Percentiles rank a stretch among this genome's conserved stretches.
Conservation (phyloP, 2,113 vertebrate genomes). For the Regulus satrapa region DNA sequence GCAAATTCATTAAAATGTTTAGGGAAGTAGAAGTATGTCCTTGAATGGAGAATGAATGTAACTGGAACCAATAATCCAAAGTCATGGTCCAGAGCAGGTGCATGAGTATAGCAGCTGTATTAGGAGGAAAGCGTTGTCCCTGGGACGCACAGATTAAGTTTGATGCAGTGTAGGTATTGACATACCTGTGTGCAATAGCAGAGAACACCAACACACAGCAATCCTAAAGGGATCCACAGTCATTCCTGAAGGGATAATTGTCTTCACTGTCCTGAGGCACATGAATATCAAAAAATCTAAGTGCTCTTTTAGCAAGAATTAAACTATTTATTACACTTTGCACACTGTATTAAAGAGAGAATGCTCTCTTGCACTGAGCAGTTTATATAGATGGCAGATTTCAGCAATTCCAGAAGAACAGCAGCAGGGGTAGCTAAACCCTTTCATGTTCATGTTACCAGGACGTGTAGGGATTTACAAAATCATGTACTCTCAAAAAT, state of each 20-base stretch:
- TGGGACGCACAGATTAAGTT: not conserved
- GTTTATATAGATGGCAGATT: not conserved
- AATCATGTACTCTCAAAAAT: fast-evolving
- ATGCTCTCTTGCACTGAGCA: not conserved
- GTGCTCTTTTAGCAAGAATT: not conserved
- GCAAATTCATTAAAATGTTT: not conserved
- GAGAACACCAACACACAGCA: not conserved
- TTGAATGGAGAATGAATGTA: not conserved
- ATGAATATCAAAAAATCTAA: not conserved
- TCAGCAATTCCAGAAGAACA: not conserved
- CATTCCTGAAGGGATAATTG: not conserved
- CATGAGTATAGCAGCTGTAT: not conserved
- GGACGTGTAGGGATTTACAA: fast-evolving
- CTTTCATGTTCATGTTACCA: not conserved
- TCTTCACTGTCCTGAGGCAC: not conserved
- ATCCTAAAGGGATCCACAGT: no score
- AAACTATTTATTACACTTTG: not conserved
- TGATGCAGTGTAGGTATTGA: not conserved
- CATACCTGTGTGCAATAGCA: not conserved
- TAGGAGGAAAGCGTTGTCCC: not conserved
- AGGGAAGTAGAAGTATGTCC: not conserved
- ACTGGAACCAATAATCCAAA: not conserved
- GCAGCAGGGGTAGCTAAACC: not conserved
- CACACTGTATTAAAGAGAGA: not conserved
- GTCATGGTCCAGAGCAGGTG: fast-evolving